These are phyloP conservation scores for Lycaena phlaeas DNA, from an alignment of 2,888 invertebrate species.

Conservation along the genomic window DNA sequence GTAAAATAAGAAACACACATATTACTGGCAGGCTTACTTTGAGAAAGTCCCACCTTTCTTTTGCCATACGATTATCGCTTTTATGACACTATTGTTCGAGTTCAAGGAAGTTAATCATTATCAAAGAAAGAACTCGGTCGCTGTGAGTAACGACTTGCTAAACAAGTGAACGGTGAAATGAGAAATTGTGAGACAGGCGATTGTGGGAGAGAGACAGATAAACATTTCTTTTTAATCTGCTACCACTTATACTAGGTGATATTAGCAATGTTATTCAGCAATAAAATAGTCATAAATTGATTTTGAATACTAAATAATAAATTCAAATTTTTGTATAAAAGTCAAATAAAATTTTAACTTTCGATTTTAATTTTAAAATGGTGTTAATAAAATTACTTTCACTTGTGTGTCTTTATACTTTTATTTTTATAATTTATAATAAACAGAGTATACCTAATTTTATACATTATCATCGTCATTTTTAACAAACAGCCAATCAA, in stretches of 20 bases:
- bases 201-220: slow-evolving; percentile 41
- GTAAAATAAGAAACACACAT: slow-evolving; percentile 72
- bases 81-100: slow-evolving; percentile 7
- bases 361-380: not conserved
- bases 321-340: not conserved
- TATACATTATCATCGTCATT: too few species aligned
- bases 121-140: slow-evolving; percentile 36
- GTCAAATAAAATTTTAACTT: not conserved
- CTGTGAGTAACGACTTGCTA: slow-evolving; percentile 47
- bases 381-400: not conserved
- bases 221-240: slow-evolving; percentile 24
- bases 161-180: slow-evolving; percentile 73
- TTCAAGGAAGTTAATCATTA: slow-evolving; percentile 7
- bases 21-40: slow-evolving; percentile 37
- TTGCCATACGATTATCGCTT: slow-evolving; percentile 1
- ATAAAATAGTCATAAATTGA: not conserved
- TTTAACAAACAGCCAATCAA: too few species aligned
- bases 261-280: not conserved
- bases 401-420: too few species aligned
- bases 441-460: too few species aligned
- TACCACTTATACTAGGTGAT: slow-evolving; percentile 15
- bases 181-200: slow-evolving; percentile 63
- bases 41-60: slow-evolving; percentile 37
- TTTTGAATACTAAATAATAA: not conserved
- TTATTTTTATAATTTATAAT: too few species aligned